Evolutionary conservation across 2,888 invertebrate species (phyloP).

Genomic region (Caenorhabditis sp.): DNA sequence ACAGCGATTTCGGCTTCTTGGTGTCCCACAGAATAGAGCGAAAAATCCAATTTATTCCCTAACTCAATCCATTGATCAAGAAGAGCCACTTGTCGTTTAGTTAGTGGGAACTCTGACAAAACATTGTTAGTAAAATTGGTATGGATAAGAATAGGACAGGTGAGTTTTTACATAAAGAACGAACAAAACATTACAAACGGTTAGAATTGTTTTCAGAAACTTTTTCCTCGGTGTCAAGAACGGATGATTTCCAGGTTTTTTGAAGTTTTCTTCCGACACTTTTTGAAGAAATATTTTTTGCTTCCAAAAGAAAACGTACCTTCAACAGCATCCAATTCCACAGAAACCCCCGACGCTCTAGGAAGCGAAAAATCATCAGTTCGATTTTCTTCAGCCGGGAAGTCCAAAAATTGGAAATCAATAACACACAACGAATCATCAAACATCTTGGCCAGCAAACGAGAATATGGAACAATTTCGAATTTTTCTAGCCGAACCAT

Average conservation of each 20-base stretch:
- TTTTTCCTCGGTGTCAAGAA: no score
- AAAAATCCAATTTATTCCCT: slow-evolving; percentile 57
- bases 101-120: slow-evolving; percentile 58
- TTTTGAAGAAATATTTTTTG: no score
- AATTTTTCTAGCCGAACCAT: slow-evolving; percentile 43
- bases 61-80: slow-evolving; percentile 62
- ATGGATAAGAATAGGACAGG: neutral
- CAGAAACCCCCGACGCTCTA: slow-evolving; percentile 13
- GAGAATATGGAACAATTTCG: slow-evolving; percentile 46
- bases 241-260: no score
- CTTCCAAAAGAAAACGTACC: no score
- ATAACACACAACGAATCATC: slow-evolving; percentile 40
- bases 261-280: no score
- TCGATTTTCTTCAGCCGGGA: slow-evolving; percentile 28
- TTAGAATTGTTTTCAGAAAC: no score
- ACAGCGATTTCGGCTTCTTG: slow-evolving; percentile 60
- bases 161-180: no score
- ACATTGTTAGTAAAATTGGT: neutral
- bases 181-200: neutral
- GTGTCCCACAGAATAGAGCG: slow-evolving; percentile 49
- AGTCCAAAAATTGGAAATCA: slow-evolving; percentile 45
- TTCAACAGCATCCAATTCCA: slow-evolving; percentile 11
- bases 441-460: slow-evolving; percentile 34
- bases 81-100: slow-evolving; percentile 51
- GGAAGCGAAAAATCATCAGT: slow-evolving; percentile 35